These are phyloP conservation scores for Cervus canadensis DNA, from an alignment of 2,113 vertebrate species.

Conservation along the genomic window DNA sequence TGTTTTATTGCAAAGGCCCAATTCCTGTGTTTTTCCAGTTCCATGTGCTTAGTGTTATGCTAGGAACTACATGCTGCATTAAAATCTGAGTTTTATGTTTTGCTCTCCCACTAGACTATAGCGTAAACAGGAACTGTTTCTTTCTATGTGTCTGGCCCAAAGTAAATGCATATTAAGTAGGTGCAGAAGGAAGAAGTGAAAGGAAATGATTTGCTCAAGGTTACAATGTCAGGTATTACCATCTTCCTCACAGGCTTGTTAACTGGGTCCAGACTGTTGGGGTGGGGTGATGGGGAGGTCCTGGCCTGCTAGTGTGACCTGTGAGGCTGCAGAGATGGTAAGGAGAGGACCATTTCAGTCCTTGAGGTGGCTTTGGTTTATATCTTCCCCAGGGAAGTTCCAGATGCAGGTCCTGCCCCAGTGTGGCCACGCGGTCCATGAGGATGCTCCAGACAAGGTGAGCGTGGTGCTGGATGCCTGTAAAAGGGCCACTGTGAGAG, in stretches of 20 bases:
- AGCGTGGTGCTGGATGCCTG: slow-evolving; percentile 31
- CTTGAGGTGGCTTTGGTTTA: neutral
- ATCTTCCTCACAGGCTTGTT: neutral
- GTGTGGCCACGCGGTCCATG: slow-evolving; percentile 98
- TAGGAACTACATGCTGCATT: neutral
- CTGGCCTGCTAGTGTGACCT: neutral
- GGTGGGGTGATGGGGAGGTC: neutral
- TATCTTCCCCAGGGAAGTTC: slow-evolving; percentile 90
- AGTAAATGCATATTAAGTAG: neutral
- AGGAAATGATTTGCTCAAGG: neutral
- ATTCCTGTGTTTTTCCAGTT: neutral
- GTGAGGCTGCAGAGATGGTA: neutral
- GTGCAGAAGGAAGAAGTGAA: neutral
- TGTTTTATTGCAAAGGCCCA: neutral
- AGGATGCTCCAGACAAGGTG: slow-evolving; percentile 98
- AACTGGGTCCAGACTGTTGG: neutral
- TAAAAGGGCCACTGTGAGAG: neutral
- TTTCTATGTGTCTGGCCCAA: neutral
- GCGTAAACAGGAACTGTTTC: neutral
- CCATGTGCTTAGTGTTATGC: neutral
- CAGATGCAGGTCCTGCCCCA: slow-evolving; percentile 99
- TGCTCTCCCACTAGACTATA: neutral
- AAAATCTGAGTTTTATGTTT: slow-evolving; percentile 9
- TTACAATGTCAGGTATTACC: slow-evolving; percentile 4
- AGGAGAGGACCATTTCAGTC: neutral